Evolutionary conservation across 2,797 vertebrate species (phyloP), one percentile per base, ranked within the genome.

Genomic region (Sarcoramphus papa): DNA sequence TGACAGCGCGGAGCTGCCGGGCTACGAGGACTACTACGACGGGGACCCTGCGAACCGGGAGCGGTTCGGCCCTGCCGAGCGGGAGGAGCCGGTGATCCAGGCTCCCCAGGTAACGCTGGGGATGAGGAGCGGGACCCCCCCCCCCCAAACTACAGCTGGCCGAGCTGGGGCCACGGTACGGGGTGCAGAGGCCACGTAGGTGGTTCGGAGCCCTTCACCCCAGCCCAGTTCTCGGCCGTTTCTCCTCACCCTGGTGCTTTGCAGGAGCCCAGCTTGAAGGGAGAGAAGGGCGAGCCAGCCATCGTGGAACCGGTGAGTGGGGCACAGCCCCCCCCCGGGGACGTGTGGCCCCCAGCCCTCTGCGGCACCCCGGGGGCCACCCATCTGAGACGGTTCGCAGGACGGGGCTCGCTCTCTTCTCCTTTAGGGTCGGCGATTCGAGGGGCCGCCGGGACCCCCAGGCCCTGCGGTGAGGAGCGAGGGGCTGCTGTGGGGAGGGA

Each of bases 261-360:
- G 35, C 75, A 98, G 97, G 85, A 83, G 24, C 37, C 56, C 88
- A 97, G 96, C 59, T 97, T 98, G 93, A 99, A 99, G 92, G 99
- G 99, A 59, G 97, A 99, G 75, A 99, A 99, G 93, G 99, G 99
- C 60, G 99, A 99, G 31, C 98, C 97, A 1, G 99, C 98, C 1
- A 85, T 98, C 40, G 48, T 98, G 22, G 99, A 99, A 88, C 98
- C 98, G 91, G 99, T 99, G 95, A 99, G 98, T 83, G 93, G 24
- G 24, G 7, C 14, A 10, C 7, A 3, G 25, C 37, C 21, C 65
- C 76, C 76, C n/a, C 21, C 28, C 13, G 16, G 47, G 75, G 37
- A 20, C 8, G 1, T 2, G 13, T 37, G 25, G 5, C 23, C 43
- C 43, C 40, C 31, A 20, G 35, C 43, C 51, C 50, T 47, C 19